phyloP scores from a whole-genome alignment of 2,113 vertebrate species.

The Malurus melanocephalus region DNA sequence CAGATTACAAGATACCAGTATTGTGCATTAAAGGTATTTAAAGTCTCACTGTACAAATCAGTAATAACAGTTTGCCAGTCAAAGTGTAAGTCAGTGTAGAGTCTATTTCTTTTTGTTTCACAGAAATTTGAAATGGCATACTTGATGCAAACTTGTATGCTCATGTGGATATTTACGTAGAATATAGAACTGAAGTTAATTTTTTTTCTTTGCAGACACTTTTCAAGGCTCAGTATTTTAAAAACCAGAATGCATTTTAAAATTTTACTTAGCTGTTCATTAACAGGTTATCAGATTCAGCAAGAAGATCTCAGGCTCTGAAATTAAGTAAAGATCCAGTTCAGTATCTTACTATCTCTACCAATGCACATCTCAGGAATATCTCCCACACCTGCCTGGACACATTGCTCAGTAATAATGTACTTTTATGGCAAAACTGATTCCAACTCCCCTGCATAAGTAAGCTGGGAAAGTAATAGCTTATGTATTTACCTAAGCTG shows the following conservation, averaged over 20 bases:
- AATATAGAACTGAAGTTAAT: not conserved
- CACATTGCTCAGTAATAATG: not conserved
- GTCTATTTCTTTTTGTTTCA: not conserved
- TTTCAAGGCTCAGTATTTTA: not conserved
- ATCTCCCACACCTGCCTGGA: not conserved
- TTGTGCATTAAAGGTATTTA: slow-evolving; percentile 90
- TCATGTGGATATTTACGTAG: not conserved
- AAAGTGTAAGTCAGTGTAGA: not conserved
- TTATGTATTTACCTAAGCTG: not conserved
- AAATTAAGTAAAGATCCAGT: not conserved
- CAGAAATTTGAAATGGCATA: not conserved
- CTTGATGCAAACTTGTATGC: not conserved
- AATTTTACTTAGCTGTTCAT: not conserved
- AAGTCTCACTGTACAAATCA: not conserved
- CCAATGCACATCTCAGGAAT: not conserved
- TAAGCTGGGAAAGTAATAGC: not conserved
- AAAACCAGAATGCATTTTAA: not conserved
- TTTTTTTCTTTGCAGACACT: not conserved
- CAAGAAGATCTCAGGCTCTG: not conserved
- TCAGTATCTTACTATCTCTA: not conserved
- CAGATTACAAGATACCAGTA: slow-evolving; percentile 98
- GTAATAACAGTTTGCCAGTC: not conserved
- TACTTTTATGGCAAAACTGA: not conserved
- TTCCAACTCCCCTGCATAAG: not conserved
- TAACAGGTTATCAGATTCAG: not conserved